Evolutionary conservation across 2,113 vertebrate species (phyloP), one percentile per base, ranked within the genome.

Genomic region (Struthidea cinerea): DNA sequence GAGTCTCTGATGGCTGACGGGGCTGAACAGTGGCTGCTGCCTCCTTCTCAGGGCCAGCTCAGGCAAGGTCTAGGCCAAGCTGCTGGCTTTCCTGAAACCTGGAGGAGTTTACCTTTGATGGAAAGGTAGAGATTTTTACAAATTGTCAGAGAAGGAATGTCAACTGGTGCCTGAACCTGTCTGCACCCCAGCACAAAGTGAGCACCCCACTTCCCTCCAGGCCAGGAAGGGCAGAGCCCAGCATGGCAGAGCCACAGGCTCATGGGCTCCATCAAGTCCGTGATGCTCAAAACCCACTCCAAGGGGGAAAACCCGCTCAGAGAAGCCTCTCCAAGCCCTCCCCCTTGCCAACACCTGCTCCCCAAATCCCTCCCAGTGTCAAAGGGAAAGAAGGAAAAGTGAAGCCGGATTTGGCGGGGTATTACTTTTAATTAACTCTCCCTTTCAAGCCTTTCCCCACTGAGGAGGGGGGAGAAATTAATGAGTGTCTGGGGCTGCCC

Each of bases 341-440:
- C 93, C 85, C 90, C 75, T 24, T 24, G 2, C 90, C 93, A 96
- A 95, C 98, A 98, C 98, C 98, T 98, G 98, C 98, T 97, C 84
- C 83, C 80, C 59, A 97, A 96, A 95, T 95, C 97, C 96, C 87
- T 92, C 64, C 84, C 56, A 94, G 84, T 89, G 95, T 93, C 95
- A 85, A 94, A 95, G 82, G 82, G 28, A 91, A 94, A 96, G 93
- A 93, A 94, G 95, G 78, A 71, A 96, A 97, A 97, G 97, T 26
- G 90, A 92, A 96, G 94, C 95, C 46, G 97, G 98, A 97, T 98
- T 98, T 98, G 95, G 91, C 76, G 52, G 90, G 96, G 96, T 96
- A 92, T 97, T 97, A 97, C 96, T 98, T 98, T 98, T 98, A 98
- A 98, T 98, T 98, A 98, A 98, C 92, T 98, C 95, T 78, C 96